Percentiles rank a stretch among this genome's conserved stretches.
Evolutionary conservation across 1,140 invertebrate genomes (phyloP).

Genomic region (Atopsyche davidsoni): DNA sequence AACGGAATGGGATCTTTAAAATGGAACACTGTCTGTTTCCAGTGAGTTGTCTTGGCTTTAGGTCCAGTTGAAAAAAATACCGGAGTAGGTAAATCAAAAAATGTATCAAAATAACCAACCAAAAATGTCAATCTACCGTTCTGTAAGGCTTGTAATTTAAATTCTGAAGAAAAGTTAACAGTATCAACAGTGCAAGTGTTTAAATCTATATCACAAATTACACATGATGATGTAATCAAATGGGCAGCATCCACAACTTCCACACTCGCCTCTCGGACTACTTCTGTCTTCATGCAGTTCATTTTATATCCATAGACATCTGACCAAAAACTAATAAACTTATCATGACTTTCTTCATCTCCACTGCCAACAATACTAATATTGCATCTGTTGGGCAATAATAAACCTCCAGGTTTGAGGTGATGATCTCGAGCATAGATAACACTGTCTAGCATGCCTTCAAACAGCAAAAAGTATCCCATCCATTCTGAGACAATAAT

Average conservation of each 20-base stretch:
- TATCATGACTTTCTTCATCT: conserved; percentile 71
- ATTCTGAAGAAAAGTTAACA: conserved; percentile 73
- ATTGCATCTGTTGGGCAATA: conserved; percentile 86
- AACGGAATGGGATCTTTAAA: conserved; percentile 67
- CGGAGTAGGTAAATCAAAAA: conserved; percentile 67
- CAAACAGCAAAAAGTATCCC: conserved; percentile 97
- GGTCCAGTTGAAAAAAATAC: conserved; percentile 71
- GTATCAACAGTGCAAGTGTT: conserved; percentile 75
- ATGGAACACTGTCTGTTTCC: conserved; percentile 95
- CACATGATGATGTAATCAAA: conserved; percentile 66
- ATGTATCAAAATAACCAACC: conserved; percentile 90
- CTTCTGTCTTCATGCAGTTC: conserved; percentile 86
- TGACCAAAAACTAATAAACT: conserved; percentile 84
- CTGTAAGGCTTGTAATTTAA: conserved; percentile 63
- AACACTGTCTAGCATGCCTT: conserved; percentile 95
- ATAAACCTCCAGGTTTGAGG: conserved; percentile 64
- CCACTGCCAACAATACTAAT: conserved; percentile 84
- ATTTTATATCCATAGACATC: conserved; percentile 97
- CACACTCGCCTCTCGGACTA: conserved; percentile 83
- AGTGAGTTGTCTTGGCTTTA: conserved; percentile 75
- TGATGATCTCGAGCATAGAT: conserved; percentile 87
- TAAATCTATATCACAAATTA: conserved; percentile 70
- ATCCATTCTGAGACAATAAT: conserved; percentile 99
- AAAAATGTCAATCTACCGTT: conserved; percentile 79
- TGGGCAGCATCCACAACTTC: conserved; percentile 72